Percentiles rank a stretch among this genome's conserved stretches.
These are phyloP conservation scores for Caranx ignobilis DNA, from an alignment of 2,113 vertebrate species.

Conservation along the genomic window DNA sequence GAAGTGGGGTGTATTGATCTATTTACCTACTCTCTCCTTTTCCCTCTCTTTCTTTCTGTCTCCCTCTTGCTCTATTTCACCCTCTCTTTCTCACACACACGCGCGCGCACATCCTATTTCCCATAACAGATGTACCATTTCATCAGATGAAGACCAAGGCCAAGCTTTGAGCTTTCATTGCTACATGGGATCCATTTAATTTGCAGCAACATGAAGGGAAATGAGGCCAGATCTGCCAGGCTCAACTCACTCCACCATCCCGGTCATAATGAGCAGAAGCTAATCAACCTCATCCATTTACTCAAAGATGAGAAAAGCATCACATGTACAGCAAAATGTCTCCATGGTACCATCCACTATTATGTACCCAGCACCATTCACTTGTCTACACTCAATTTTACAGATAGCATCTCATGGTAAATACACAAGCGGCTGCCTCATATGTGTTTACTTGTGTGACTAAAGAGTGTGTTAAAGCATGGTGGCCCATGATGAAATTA, in stretches of 20 bases:
- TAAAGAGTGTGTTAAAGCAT: constrained; percentile 57
- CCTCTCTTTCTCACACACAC: background rate
- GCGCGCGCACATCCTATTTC: constrained; percentile 57
- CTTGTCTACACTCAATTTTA: constrained; percentile 56
- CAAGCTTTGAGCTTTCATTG: constrained; percentile 64
- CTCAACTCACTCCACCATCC: constrained; percentile 60
- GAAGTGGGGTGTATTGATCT: constrained; percentile 62
- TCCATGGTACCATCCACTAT: constrained; percentile 20
- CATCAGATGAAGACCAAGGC: constrained; percentile 78
- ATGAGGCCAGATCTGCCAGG: constrained; percentile 63
- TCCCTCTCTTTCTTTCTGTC: constrained; percentile 23
- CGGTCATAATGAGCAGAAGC: constrained; percentile 72
- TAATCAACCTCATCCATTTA: constrained; percentile 79
- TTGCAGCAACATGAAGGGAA: constrained; percentile 71
- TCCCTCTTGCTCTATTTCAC: constrained; percentile 16
- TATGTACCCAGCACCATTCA: constrained; percentile 26
- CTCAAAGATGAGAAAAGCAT: constrained; percentile 66
- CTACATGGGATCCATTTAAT: constrained; percentile 76
- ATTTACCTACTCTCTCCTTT: constrained; percentile 48
- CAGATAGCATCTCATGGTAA: constrained; percentile 43
- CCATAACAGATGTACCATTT: constrained; percentile 74
- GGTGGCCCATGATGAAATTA: constrained; percentile 58
- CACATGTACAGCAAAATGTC: constrained; percentile 39
- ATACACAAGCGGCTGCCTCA: constrained; percentile 37
- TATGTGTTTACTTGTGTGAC: constrained; percentile 51